Evolutionary conservation across 2,113 vertebrate genomes (phyloP).

Genomic region (Tricholaema leucomelas): DNA sequence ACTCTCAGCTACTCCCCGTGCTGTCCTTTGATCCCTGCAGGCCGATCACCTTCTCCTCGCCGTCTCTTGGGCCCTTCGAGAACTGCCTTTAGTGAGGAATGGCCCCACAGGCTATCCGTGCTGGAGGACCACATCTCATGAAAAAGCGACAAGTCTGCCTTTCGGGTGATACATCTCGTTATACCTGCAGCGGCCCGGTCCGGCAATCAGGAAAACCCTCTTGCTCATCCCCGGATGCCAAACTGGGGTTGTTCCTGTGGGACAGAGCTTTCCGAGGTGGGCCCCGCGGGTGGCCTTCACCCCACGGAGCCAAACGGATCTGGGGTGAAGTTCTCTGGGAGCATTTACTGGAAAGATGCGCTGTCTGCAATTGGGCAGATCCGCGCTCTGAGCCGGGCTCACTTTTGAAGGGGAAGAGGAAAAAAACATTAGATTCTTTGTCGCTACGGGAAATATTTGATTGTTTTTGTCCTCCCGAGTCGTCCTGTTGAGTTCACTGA

Average conservation of each 20-base stretch:
- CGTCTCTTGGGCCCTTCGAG: background rate
- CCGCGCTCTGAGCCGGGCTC: background rate
- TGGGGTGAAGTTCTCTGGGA: fast-evolving
- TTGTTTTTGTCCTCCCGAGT: background rate
- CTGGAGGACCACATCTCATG: background rate
- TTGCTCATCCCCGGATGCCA: fast-evolving
- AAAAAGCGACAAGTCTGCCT: fast-evolving
- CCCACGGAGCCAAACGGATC: fast-evolving
- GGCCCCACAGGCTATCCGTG: fast-evolving
- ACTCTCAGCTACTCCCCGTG: background rate
- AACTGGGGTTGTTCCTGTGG: fast-evolving
- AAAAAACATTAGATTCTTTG: background rate
- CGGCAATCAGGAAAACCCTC: background rate
- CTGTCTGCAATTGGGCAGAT: background rate
- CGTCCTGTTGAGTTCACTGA: background rate
- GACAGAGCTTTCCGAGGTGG: fast-evolving
- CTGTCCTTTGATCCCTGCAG: background rate
- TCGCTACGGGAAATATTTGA: background rate
- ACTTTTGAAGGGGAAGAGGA: background rate
- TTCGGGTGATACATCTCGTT: background rate
- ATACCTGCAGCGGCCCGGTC: fast-evolving
- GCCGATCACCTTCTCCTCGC: fast-evolving
- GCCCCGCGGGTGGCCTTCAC: fast-evolving
- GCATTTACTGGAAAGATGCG: fast-evolving
- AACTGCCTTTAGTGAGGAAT: fast-evolving